Percentiles rank a stretch among this genome's conserved stretches.
phyloP scores from a whole-genome alignment of 2,113 vertebrate species.

The Lasiurus cinereus region DNA sequence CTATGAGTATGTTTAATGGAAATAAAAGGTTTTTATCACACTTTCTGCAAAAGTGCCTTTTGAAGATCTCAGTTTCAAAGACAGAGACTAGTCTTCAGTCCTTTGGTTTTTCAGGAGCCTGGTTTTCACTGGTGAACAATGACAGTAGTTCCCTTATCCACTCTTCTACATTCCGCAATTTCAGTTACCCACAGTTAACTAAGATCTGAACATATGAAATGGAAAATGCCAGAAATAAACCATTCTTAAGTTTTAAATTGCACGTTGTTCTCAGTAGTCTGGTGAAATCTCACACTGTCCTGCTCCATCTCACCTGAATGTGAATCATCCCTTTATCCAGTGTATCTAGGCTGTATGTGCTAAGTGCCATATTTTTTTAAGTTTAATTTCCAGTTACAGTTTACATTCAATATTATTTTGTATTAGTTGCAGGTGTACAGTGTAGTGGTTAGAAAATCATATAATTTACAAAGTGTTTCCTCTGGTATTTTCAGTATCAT shows the following conservation, averaged over 20 bases:
- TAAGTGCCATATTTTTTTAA: neutral
- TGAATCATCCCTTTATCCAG: neutral
- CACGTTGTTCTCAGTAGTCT: neutral
- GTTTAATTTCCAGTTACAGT: neutral
- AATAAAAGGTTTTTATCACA: neutral
- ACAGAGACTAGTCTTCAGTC: neutral
- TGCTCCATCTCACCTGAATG: neutral
- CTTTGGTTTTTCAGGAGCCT: neutral
- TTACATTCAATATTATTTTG: neutral
- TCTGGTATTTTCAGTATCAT: neutral
- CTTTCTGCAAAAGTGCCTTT: neutral
- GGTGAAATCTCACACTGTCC: neutral
- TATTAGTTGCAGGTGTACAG: neutral
- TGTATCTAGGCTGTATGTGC: neutral
- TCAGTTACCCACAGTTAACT: neutral
- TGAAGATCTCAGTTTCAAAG: neutral
- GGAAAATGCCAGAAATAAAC: neutral
- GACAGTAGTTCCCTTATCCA: neutral
- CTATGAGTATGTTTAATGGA: neutral
- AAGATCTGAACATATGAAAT: neutral
- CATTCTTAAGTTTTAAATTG: neutral
- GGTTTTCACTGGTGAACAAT: neutral
- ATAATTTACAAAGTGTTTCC: neutral
- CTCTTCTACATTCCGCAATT: neutral
- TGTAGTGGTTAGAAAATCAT: neutral